Percentiles rank a stretch among this genome's conserved stretches.
phyloP scores from a whole-genome alignment of 1,140 invertebrate species.

The Dufourea novaeangliae region DNA sequence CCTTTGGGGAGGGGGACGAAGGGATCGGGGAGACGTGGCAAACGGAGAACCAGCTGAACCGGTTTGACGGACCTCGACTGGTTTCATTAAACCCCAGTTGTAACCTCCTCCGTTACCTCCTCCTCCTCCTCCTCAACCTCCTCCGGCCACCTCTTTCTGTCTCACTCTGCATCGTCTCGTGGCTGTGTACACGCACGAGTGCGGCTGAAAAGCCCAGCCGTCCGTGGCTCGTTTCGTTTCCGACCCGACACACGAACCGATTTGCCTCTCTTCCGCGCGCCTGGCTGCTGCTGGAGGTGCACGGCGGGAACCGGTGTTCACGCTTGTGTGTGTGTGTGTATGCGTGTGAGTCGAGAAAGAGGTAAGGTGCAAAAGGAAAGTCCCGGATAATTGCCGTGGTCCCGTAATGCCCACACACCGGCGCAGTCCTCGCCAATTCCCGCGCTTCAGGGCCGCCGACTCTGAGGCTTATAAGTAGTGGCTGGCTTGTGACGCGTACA shows the following conservation, averaged over 20 bases:
- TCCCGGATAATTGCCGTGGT: constrained; percentile 55
- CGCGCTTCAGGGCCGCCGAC: constrained; percentile 17
- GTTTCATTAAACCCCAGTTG: constrained; percentile 79
- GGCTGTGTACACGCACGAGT: constrained; percentile 57
- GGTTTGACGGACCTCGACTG: constrained; percentile 75
- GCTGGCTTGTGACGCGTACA: too few species aligned
- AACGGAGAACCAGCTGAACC: constrained; percentile 72
- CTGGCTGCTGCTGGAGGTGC: background rate
- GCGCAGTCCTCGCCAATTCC: constrained; percentile 16
- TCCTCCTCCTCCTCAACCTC: constrained; percentile 14
- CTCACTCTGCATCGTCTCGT: constrained; percentile 48
- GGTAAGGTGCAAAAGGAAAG: constrained; percentile 57
- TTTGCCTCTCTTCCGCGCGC: constrained; percentile 9
- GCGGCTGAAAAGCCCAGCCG: constrained; percentile 51
- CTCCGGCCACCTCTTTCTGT: constrained; percentile 29
- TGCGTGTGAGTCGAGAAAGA: constrained; percentile 10
- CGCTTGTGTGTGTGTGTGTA: background rate
- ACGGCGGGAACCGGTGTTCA: background rate
- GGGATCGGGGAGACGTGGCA: constrained; percentile 35
- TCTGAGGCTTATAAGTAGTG: too few species aligned
- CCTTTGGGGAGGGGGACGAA: constrained; percentile 37
- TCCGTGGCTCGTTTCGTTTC: constrained; percentile 54
- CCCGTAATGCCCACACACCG: constrained; percentile 53
- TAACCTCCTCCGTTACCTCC: constrained; percentile 64
- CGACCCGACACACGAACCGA: constrained; percentile 33